A percentile compares a stretch with the other conserved stretches of the same genome.
These are phyloP conservation scores for Hoplodrina ambigua DNA, from an alignment of 2,888 invertebrate species.

Conservation along the genomic window DNA sequence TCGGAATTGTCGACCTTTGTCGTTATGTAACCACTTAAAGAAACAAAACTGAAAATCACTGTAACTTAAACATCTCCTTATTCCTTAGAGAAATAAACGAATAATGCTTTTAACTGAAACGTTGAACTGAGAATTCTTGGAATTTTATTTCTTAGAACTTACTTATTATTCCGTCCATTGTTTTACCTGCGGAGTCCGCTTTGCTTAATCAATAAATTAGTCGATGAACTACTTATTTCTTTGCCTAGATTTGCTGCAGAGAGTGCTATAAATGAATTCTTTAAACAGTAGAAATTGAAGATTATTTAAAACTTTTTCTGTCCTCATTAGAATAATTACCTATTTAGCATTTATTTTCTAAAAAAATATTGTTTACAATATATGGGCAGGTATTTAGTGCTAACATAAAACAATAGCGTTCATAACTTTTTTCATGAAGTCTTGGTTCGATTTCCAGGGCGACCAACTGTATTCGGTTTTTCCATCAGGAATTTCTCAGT, in stretches of 20 bases:
- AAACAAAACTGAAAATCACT: constrained; percentile 7
- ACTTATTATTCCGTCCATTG: constrained; percentile 45
- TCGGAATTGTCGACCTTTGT: background rate
- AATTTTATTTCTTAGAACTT: constrained; percentile 38
- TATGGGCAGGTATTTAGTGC: too few relatives aligned
- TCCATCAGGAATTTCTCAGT: too few relatives aligned
- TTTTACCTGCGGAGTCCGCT: constrained; percentile 31
- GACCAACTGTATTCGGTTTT: too few relatives aligned
- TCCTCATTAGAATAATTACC: too few relatives aligned
- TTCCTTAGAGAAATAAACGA: constrained; percentile 7
- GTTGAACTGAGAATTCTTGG: constrained; percentile 27
- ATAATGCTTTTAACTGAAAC: constrained; percentile 20
- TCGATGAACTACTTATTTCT: constrained; percentile 34
- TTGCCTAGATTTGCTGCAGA: constrained; percentile 4
- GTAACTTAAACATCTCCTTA: constrained; percentile 17
- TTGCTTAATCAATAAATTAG: constrained; percentile 47
- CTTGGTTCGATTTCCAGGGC: too few relatives aligned
- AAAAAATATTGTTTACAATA: too few relatives aligned
- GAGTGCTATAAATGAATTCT: background rate
- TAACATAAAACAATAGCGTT: too few relatives aligned
- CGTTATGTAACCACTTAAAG: too few relatives aligned
- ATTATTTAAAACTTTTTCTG: background rate
- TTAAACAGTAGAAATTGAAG: background rate
- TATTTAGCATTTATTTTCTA: too few relatives aligned
- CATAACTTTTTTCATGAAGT: too few relatives aligned